Base-by-base conservation (phyloP, 2,888 invertebrate genomes). In the Chaitophorus viminalis region DNA sequence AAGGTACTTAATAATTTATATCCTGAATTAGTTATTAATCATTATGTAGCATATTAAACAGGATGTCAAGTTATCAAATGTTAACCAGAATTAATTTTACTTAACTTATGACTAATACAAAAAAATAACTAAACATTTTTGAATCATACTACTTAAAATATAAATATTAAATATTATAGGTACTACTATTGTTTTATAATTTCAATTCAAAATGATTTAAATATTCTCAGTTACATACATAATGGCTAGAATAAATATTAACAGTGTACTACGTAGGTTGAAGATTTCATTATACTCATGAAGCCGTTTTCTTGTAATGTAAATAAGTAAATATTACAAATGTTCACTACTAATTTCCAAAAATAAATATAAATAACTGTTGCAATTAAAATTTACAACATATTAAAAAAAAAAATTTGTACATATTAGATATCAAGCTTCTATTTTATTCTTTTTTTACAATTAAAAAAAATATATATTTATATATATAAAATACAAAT, bases 401-500 rank as follows among this genome's bases (percentile, higher is more conserved):
- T 31, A 68, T 39, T 65, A 75, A 75, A 83, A 84, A 83, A 84
- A 83, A 65, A 76, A 76, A 9, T 65, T 65, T 68, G 76, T 84
- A 83, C 65, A 65, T 76, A 65, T 84, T 75, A 65, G 76, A 84
- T 76, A 84, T 84, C 46, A 46, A 84, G 84, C 84, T 76, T 84
- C 84, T 84, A 84, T 76, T 75, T 70, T 46, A 79, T 60, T 82
- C 36, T 76, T 84, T 84, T 65, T 84, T 84, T 76, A 84, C 84
- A 84, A 76, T 76, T 84, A 65, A 84, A 84, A 84, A 84, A 83
- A 83, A 83, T 31, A 84, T 46, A 84, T 68, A 68, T 33, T 76
- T 68, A 68, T 33, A 81, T 83, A 76, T 84, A 84, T 84, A 84
- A 65, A 84, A 68, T 84, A 84, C 76, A 76, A 84, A 76, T 83